These are phyloP conservation scores for Pycnomerus fuliginosus DNA, from an alignment of 2,888 invertebrate genomes.

Conservation along the genomic window DNA sequence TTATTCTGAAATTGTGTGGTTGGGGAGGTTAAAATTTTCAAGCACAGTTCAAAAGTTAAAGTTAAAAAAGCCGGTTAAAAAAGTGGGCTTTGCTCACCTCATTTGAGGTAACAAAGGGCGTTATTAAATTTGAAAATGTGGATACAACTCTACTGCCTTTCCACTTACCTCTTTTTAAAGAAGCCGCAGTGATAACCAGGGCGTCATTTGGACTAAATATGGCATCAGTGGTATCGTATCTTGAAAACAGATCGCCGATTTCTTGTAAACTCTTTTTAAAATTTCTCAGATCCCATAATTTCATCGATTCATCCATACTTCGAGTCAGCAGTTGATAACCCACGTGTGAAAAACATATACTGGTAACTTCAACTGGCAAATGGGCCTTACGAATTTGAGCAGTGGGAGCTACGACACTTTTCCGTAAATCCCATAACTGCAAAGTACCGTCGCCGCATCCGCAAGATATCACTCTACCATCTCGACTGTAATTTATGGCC, in stretches of 20 bases:
- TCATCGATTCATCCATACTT: slow-evolving; percentile 89
- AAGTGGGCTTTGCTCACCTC: too few relatives aligned
- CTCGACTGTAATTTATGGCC: slow-evolving; percentile 64
- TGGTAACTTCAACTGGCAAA: slow-evolving; percentile 77
- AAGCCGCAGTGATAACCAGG: slow-evolving; percentile 85
- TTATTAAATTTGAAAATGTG: too few relatives aligned
- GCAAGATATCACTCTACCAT: slow-evolving; percentile 78
- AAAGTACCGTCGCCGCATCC: slow-evolving; percentile 94
- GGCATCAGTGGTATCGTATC: slow-evolving; percentile 81
- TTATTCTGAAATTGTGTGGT: too few relatives aligned
- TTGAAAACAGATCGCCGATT: slow-evolving; percentile 71
- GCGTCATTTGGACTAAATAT: slow-evolving; percentile 92
- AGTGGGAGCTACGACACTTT: slow-evolving; percentile 85
- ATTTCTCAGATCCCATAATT: slow-evolving; percentile 89
- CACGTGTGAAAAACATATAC: slow-evolving; percentile 85
- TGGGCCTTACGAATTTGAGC: slow-evolving; percentile 79
- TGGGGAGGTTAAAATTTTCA: too few relatives aligned
- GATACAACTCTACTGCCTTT: too few relatives aligned
- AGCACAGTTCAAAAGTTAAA: too few relatives aligned
- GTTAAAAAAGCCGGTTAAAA: too few relatives aligned
- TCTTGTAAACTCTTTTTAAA: slow-evolving; percentile 77
- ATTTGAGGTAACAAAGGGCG: too few relatives aligned
- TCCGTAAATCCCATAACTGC: slow-evolving; percentile 96
- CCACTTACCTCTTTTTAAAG: slow-evolving; percentile 64
- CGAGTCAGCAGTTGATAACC: slow-evolving; percentile 76